phyloP scores from a whole-genome alignment of 1,140 invertebrate genomes.

The Agraylea sexmaculata region DNA sequence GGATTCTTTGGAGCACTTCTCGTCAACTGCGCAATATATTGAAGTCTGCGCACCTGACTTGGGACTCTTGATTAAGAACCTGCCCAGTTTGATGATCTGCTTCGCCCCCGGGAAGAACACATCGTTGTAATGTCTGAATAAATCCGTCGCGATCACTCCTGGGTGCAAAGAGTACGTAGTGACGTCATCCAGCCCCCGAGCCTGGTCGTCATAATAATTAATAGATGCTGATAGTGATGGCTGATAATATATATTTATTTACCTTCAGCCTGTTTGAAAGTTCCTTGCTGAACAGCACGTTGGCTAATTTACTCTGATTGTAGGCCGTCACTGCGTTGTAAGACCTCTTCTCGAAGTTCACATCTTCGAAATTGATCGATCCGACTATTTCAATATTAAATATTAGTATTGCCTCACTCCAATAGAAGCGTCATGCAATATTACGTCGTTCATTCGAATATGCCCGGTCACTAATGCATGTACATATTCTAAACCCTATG shows the following conservation, averaged over 20 bases:
- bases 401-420: neutral
- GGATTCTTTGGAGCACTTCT: conserved; percentile 45
- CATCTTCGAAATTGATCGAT: conserved; percentile 54
- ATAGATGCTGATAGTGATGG: too few species aligned
- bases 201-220: neutral
- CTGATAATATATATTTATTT: too few species aligned
- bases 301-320: conserved; percentile 62
- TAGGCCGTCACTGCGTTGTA: conserved; percentile 52
- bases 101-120: conserved; percentile 30
- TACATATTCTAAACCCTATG: too few species aligned
- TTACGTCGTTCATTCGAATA: too few species aligned
- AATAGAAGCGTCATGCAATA: too few species aligned
- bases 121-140: conserved; percentile 50
- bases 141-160: conserved; percentile 67
- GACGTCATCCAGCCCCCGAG: conserved; percentile 37
- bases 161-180: conserved; percentile 75
- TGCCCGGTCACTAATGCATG: too few species aligned
- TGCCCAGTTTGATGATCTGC: conserved; percentile 49
- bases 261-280: conserved; percentile 44
- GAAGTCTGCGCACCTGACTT: conserved; percentile 59
- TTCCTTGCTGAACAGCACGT: conserved; percentile 59
- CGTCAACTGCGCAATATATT: conserved; percentile 54
- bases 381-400: conserved; percentile 36
- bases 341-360: conserved; percentile 48
- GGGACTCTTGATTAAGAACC: conserved; percentile 57